Base-by-base conservation (phyloP, 1,140 invertebrate species). In the Drosophila lacertosa region DNA sequence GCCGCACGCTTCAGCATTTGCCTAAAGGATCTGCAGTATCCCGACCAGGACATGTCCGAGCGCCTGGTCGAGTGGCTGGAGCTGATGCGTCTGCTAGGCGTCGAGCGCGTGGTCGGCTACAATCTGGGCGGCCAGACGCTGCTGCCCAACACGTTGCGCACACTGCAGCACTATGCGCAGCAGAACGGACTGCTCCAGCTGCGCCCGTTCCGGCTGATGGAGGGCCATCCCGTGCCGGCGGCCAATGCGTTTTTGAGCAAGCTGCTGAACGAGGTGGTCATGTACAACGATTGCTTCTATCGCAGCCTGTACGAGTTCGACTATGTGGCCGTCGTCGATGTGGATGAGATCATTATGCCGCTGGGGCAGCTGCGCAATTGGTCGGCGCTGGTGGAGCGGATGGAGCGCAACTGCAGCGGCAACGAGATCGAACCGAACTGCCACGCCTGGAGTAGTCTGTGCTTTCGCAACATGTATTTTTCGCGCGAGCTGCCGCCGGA, bases 201-300 rank as follows among this genome's bases (percentile, higher is more conserved):
- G 13, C 97, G 96, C 0, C 95, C 95, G 0, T 92, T 98, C 18
- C 96, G 95, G 0, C 89, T 98, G 22, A 96, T 97, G 0, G 7
- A 42, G 0, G 54, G 35, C 0, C 26, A 2, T 0, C 96, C 96
- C 0, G 95, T 95, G 0, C 95, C 97, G 78, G 97, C 97, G 3
- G 95, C 94, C 33, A 95, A 96, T 88, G 94, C 94, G 1, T 94
- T 94, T 2, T 96, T 95, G 75, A 94, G 96, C 89, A 97, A 97
- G 79, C 91, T 96, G 2, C 96, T 98, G 76, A 97, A 98, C 91
- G 97, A 99, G 90, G 92, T 99, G 16, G 96, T 99, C 65, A 97
- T 97, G 0, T 98, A 98, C 92, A 98, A 98, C 91, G 98, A 99
- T 89, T 99, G 98, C 89, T 92, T 98, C 1, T 98, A 99, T 92